Conservation (phyloP, 37 sponge, comb jelly and placozoan genomes). For the Beroe ovata region DNA sequence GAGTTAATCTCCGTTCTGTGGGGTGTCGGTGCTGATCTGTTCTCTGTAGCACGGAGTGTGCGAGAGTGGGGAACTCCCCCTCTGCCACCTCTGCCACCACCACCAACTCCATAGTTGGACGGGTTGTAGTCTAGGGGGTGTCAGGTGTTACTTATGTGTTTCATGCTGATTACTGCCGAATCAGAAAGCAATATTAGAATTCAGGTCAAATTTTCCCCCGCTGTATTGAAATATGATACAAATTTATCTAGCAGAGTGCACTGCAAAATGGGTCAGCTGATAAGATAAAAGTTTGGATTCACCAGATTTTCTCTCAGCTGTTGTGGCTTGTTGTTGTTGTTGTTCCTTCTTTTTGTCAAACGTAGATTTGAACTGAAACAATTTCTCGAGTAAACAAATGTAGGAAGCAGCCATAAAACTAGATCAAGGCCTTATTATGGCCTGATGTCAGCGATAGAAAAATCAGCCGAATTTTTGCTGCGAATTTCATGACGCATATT, state of each 20-base stretch:
- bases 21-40: constrained; percentile 54
- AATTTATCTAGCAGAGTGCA: background rate
- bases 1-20: background rate
- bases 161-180: too few relatives aligned
- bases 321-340: constrained; percentile 25
- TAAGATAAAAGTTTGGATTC: background rate
- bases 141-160: too few relatives aligned
- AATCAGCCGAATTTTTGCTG: too few relatives aligned
- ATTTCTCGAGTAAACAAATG: background rate
- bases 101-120: constrained; percentile 27
- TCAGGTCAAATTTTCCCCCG: too few relatives aligned
- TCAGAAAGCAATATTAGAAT: too few relatives aligned
- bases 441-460: too few relatives aligned
- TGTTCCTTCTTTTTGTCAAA: constrained; percentile 48
- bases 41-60: constrained; percentile 54
- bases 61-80: constrained; percentile 17
- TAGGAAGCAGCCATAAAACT: too few relatives aligned
- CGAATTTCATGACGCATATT: too few relatives aligned
- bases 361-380: constrained; percentile 50
- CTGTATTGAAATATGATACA: background rate
- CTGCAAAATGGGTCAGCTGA: too few relatives aligned
- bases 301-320: constrained; percentile 22
- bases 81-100: background rate
- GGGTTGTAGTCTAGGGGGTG: constrained; percentile 2
- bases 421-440: too few relatives aligned